Base-by-base conservation (phyloP, 1,140 invertebrate genomes). In the Drosophila grimshawi region DNA sequence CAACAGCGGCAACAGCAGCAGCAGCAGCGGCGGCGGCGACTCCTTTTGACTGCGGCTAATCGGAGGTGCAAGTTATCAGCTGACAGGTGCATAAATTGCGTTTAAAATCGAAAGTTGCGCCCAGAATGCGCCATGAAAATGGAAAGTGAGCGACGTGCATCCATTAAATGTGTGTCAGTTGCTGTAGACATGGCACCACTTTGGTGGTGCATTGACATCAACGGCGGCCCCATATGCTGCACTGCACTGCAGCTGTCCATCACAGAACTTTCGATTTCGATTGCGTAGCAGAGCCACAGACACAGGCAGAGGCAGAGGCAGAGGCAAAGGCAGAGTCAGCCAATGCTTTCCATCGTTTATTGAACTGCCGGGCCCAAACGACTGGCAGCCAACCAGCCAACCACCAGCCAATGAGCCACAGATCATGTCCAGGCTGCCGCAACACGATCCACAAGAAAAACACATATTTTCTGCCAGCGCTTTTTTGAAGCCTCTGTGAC, bases 231-330 rank as follows among this genome's bases (percentile, higher is more conserved):
- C 19, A 19, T 4, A 19, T 30, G 30, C 27, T 19, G 29, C 19
- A 19, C 27, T 60, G 74, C 75, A 78, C 63, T 27, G 81, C 85
- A 76, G 85, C 86, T 89, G 86, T 89, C 85, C 85, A 90, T 89
- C 85, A 89, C 56, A 89, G 85, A 89, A 89, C 85, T 89, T 89
- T 89, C 85, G 86, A 89, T 89, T 88, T 88, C 85, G 83, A 83
- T 89, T 90, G 85, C 83, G 83, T 86, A 83, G 71, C 52, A 46
- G 39, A 37, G 43, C 35, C 69, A 78, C 5, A 27, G 33, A n/a
- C 52, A 55, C 30, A 29, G 35, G 3, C 52, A 35, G 4, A 19
- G 43, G 43, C 69, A 78, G 11, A 27, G 33, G n/a, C 52, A 55
- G 52, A 29, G 35, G 32, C 33, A 33, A 1, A 19, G 19, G 19